Evolutionary conservation across 2,113 vertebrate genomes (phyloP), one percentile per base, ranked within the genome.

Genomic region (Stegastes partitus): DNA sequence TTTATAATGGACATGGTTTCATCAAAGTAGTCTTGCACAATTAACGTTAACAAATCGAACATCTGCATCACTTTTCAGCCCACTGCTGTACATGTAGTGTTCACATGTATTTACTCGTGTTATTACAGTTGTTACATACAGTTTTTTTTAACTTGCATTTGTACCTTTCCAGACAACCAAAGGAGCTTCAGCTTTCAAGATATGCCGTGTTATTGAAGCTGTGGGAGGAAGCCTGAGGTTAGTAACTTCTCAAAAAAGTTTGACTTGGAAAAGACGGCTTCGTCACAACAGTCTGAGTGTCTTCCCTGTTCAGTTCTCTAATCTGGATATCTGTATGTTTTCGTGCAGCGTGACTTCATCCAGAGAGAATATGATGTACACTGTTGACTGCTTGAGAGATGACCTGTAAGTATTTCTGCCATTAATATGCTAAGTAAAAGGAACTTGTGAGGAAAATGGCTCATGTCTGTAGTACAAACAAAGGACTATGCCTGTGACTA

Each of bases 101-200:
- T n/a, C 19, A 8, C 18, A 16, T 19, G 18, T 7, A 14, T 42
- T 42, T 49, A 19, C 18, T 5, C 28, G 53, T 56, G 56, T 68
- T 15, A 14, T 14, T 14, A 14, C 39, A 12, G 11, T 3, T 77
- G 23, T 45, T 14, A 59, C 22, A 23, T 14, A 59, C 22, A 28
- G 15, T 19, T 64, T n/a, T 5, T 49, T 28, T 31, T 58, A 18
- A 62, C 16, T 22, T 15, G 1, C 51, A 16, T 65, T 63, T 84
- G 15, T 26, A 55, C 47, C 80, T 87, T 87, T 83, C 62, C 80
- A 99, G 98, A 98, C 97, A 21, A 99, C 98, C 61, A 99, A 99
- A 93, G 98, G 98, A 91, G 97, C 96, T 1, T 99, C 98, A 6
- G 93, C 97, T 51, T 99, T 99, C 85, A 96, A 92, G 93, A 98